Conservation (phyloP, 1,140 invertebrate genomes). For the Episyrphus balteatus region DNA sequence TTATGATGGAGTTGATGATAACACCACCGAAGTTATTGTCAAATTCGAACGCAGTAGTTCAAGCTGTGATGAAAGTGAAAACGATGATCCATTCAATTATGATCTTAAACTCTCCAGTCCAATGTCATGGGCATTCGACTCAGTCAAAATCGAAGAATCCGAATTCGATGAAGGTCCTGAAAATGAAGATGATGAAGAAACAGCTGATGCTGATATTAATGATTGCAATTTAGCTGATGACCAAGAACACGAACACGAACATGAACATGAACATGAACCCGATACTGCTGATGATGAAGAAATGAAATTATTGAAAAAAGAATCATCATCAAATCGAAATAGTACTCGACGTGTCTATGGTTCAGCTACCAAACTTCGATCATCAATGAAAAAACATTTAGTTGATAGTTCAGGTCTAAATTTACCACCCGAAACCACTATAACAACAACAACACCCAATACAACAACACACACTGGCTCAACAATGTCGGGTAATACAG, state of each 20-base stretch:
- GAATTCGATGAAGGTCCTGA: slow-evolving; percentile 29
- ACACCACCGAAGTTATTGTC: slow-evolving; percentile 32
- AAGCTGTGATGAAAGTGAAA: slow-evolving; percentile 21
- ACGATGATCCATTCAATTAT: slow-evolving; percentile 29
- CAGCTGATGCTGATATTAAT: slow-evolving; percentile 33
- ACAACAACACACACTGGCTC: neutral
- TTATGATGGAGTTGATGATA: slow-evolving; percentile 27
- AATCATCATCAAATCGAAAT: too few species aligned
- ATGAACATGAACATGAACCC: slow-evolving; percentile 11
- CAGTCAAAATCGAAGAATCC: slow-evolving; percentile 29
- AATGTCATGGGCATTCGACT: slow-evolving; percentile 33
- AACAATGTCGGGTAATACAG: neutral
- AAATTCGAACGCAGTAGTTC: slow-evolving; percentile 30
- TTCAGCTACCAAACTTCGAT: too few species aligned
- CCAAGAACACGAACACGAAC: slow-evolving; percentile 22
- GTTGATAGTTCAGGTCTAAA: too few species aligned
- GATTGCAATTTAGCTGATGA: slow-evolving; percentile 27
- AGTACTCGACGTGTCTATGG: too few species aligned
- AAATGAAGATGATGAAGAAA: slow-evolving; percentile 20
- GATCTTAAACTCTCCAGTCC: slow-evolving; percentile 32
- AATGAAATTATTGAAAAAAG: too few species aligned
- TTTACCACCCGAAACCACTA: too few species aligned
- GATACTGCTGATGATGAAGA: slow-evolving; percentile 25
- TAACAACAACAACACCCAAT: slow-evolving; percentile 1
- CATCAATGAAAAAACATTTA: too few species aligned